Percentiles rank a stretch among this genome's conserved stretches.
phyloP scores from a whole-genome alignment of 64 coral and sea anemone genomes.

The Stichodactyla helianthus region DNA sequence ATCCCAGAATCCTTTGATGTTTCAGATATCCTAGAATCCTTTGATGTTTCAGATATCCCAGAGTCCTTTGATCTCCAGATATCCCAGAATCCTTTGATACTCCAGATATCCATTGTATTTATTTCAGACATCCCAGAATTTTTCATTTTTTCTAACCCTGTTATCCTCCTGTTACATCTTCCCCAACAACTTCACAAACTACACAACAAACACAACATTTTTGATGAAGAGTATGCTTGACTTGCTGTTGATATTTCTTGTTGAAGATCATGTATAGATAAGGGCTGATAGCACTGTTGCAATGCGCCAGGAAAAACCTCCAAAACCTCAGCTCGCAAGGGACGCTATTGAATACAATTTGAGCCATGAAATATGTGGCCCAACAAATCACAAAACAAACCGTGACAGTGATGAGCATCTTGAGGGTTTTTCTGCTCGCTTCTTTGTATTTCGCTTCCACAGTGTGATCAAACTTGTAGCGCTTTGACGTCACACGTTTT shows the following conservation, averaged over 20 bases:
- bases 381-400: constrained; percentile 42
- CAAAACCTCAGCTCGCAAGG: constrained; percentile 49
- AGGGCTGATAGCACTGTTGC: constrained; percentile 45
- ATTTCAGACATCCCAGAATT: background rate
- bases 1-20: background rate
- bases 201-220: background rate
- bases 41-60: background rate
- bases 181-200: background rate
- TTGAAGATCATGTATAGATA: constrained; percentile 48
- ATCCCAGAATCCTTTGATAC: background rate
- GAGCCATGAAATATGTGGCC: constrained; percentile 43
- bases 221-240: background rate
- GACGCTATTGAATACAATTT: constrained; percentile 3
- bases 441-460: background rate
- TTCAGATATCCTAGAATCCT: background rate
- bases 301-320: constrained; percentile 49
- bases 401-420: constrained; percentile 31
- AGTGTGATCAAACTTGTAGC: background rate
- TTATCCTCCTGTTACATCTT: background rate
- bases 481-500: background rate
- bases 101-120: too few species aligned
- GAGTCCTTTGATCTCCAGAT: background rate
- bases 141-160: background rate
- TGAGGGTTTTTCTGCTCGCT: constrained; percentile 28
- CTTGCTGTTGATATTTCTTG: constrained; percentile 4